Evolutionary conservation across 2,888 invertebrate species (phyloP), one percentile per base, ranked within the genome.

Genomic region (Odontocolon sp.): DNA sequence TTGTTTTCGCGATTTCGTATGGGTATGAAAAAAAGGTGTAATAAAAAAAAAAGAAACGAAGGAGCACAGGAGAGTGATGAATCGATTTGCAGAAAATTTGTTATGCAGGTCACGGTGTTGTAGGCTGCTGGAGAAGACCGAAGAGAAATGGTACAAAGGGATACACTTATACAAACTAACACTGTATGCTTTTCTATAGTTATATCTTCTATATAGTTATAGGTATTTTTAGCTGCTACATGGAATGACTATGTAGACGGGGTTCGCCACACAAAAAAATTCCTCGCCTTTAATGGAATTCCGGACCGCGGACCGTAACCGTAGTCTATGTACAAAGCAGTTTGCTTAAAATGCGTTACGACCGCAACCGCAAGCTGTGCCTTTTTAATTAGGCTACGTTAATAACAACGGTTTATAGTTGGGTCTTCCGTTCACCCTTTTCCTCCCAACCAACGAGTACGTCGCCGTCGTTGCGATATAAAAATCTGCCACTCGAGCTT

Each of bases 311-410:
- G 76, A 71, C 68, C 68, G 63, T 71, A 69, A 76, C 67, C 61
- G 56, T 45, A 63, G 26, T 47, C 50, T 77, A 57, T 74, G 71
- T 56, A 63, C 50, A 75, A 80, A 79, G 72, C 66, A 77, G 75
- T 77, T 79, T 77, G 63, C 57, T 77, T 52, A 75, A 74, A 69
- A 74, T 78, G 69, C 57, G 77, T 76, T 59, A 71, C 69, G 69
- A 79, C 77, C 64, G 79, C 78, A 72, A 75, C 75, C 79, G 69
- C 79, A 77, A 75, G 75, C 74, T 82, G 73, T 72, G 68, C 76
- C 57, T 78, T 80, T 79, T 82, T 80, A 82, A 80, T 80, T 82
- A 80, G 68, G 59, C 70, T 57, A 63, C 77, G 71, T 71, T 79
- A 72, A 79, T 77, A 79, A 77, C 73, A 66, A 52, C 76, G 54